Evolutionary conservation across 1,140 invertebrate species (phyloP), one percentile per base, ranked within the genome.

Genomic region (Delia radicum): DNA sequence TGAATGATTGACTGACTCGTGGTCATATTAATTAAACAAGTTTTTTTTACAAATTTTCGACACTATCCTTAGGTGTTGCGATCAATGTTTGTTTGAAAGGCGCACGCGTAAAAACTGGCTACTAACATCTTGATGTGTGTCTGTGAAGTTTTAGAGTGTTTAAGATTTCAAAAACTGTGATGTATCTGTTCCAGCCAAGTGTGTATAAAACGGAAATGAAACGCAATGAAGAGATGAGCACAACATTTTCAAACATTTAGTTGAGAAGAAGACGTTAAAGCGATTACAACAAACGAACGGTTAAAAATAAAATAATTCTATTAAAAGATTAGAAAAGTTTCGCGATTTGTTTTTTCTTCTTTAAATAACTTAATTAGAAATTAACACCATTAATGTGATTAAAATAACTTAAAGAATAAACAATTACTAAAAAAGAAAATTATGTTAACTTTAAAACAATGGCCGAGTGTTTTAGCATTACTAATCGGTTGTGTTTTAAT

Each of bases 181-280:
- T 7, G 48, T 42, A 13, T 55, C n/a, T 21, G 48, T 55, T 21
- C 24, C 48, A n/a, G n/a, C 48, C 18, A 55, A 18, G 48, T 67
- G 63, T 67, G 63, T 69, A 69, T 69, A 69, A 69, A 69, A 69
- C 65, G 65, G 65, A 69, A 69, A 69, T 69, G 65, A 69, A 69
- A 69, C 65, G 65, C 65, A 69, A 24, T 33, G 5, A 69, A 69
- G 65, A 69, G 65, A 69, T 33, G 29, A 69, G 21, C 15, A 33
- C 4, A 69, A 15, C 24, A 21, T 55, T 18, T 55, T 18, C 18
- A 55, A 55, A 55, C 48, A 55, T 18, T 69, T 18, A 69, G 65
- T 69, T 69, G 31, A 31, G 33, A 29, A 69, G 29, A 31, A 69
- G 65, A 69, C 65, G 29, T 33, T 31, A 69, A 69, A 33, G 29